A percentile compares a stretch with the other conserved stretches of the same genome.
phyloP scores from a whole-genome alignment of 2,888 invertebrate genomes.

The Drosophila diplacantha region DNA sequence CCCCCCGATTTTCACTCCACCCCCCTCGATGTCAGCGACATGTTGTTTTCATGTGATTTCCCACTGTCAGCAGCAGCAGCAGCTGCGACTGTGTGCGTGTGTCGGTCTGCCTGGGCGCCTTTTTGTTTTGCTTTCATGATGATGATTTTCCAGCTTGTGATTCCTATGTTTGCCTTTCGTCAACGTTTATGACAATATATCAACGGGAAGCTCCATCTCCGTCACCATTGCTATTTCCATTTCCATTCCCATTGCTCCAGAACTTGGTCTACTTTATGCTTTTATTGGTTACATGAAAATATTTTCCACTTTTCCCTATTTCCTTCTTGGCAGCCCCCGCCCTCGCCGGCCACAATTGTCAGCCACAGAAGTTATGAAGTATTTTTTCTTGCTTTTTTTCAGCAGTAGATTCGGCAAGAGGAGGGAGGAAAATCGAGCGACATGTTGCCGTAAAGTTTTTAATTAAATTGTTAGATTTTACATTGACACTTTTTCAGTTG shows the following conservation, averaged over 20 bases:
- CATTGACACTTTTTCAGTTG: slow-evolving; percentile 36
- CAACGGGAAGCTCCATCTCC: slow-evolving; percentile 38
- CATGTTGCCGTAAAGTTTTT: slow-evolving; percentile 70
- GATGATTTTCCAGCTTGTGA: slow-evolving; percentile 60
- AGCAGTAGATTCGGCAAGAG: not conserved
- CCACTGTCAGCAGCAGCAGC: slow-evolving; percentile 48
- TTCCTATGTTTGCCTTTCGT: slow-evolving; percentile 67
- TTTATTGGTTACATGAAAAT: slow-evolving; percentile 68
- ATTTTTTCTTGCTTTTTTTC: slow-evolving; percentile 50
- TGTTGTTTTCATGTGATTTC: slow-evolving; percentile 69
- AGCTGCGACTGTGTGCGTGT: slow-evolving; percentile 40
- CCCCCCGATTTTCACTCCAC: not conserved
- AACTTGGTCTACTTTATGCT: slow-evolving; percentile 52
- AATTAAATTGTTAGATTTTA: slow-evolving; percentile 65
- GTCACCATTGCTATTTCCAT: slow-evolving; percentile 18
- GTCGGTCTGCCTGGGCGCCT: slow-evolving; percentile 24
- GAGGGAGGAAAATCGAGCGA: slow-evolving; percentile 31
- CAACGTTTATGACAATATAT: slow-evolving; percentile 68
- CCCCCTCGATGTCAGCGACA: slow-evolving; percentile 58
- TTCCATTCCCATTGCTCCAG: slow-evolving; percentile 10
- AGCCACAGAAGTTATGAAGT: slow-evolving; percentile 60
- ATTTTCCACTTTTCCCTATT: slow-evolving; percentile 44
- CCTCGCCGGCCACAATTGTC: slow-evolving; percentile 61
- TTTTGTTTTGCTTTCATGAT: slow-evolving; percentile 43
- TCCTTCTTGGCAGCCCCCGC: slow-evolving; percentile 18